Evolutionary conservation across 1,140 invertebrate species (phyloP).

Genomic region (Elymnias hypermnestra): DNA sequence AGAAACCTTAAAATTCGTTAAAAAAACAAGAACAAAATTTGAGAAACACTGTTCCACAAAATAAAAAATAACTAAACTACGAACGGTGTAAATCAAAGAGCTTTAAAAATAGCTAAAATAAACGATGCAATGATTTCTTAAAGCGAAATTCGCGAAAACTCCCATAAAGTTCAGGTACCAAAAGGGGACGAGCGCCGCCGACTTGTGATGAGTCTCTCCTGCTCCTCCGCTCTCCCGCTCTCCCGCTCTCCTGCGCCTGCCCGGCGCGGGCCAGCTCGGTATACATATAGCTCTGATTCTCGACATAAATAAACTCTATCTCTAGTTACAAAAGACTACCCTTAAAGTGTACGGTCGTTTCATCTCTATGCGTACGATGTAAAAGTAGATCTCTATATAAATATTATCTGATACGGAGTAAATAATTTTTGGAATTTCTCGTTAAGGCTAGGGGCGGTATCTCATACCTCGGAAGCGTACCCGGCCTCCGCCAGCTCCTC

Average conservation of each 20-base stretch:
- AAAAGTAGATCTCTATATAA: conserved; percentile 71
- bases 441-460: conserved; percentile 64
- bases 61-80: conserved; percentile 40
- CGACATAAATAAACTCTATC: conserved; percentile 65
- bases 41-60: conserved; percentile 70
- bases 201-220: too few species aligned
- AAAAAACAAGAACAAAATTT: conserved; percentile 56
- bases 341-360: conserved; percentile 68
- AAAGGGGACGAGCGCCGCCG: conserved; percentile 62
- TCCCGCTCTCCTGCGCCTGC: conserved; percentile 30
- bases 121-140: conserved; percentile 28
- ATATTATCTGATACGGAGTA: conserved; percentile 70
- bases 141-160: conserved; percentile 37
- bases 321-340: conserved; percentile 55
- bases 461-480: conserved; percentile 61
- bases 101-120: conserved; percentile 43
- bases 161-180: conserved; percentile 63
- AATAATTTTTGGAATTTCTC: conserved; percentile 72
- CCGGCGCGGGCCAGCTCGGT: conserved; percentile 43
- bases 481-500: conserved; percentile 35
- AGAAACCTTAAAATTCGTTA: conserved; percentile 48
- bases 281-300: conserved; percentile 48
- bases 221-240: background rate
- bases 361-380: conserved; percentile 68
- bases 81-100: conserved; percentile 30